These are phyloP conservation scores for Pollenia labialis DNA, from an alignment of 2,888 invertebrate genomes.

Conservation along the genomic window DNA sequence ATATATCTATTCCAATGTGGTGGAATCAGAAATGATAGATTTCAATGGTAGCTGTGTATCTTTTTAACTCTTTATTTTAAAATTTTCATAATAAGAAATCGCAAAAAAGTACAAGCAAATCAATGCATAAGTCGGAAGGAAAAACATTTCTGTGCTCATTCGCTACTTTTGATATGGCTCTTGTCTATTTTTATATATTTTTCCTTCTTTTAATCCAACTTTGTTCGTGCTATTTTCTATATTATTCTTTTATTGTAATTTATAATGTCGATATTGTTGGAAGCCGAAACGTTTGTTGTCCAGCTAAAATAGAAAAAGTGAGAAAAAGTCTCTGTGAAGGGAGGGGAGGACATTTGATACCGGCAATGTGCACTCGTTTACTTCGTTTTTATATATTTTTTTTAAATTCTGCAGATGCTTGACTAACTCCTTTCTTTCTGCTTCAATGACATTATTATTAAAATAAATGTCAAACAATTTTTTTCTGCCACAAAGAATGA, in stretches of 20 bases:
- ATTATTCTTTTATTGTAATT: constrained; percentile 27
- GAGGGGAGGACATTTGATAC: too few species aligned
- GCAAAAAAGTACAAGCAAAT: constrained; percentile 12
- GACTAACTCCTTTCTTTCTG: constrained; percentile 44
- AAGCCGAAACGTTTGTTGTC: constrained; percentile 17
- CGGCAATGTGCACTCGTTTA: background rate
- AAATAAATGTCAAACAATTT: constrained; percentile 15
- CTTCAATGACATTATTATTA: constrained; percentile 51
- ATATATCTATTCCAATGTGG: background rate
- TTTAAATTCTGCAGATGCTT: constrained; percentile 39
- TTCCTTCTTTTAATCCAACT: background rate
- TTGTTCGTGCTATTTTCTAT: background rate
- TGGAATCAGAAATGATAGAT: too few species aligned
- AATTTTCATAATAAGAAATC: constrained; percentile 42
- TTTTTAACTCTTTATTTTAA: background rate
- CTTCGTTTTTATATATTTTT: background rate
- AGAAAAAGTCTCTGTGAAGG: too few species aligned
- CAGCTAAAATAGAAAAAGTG: background rate
- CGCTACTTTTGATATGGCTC: constrained; percentile 4
- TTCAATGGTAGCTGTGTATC: too few species aligned
- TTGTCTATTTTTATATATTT: constrained; percentile 14
- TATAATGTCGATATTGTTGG: constrained; percentile 38
- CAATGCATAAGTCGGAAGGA: background rate
- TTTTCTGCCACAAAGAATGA: constrained; percentile 54
- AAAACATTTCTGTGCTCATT: constrained; percentile 1